Evolutionary conservation across 1,140 invertebrate species (phyloP).

Genomic region (Cyphomyrmex costatus): DNA sequence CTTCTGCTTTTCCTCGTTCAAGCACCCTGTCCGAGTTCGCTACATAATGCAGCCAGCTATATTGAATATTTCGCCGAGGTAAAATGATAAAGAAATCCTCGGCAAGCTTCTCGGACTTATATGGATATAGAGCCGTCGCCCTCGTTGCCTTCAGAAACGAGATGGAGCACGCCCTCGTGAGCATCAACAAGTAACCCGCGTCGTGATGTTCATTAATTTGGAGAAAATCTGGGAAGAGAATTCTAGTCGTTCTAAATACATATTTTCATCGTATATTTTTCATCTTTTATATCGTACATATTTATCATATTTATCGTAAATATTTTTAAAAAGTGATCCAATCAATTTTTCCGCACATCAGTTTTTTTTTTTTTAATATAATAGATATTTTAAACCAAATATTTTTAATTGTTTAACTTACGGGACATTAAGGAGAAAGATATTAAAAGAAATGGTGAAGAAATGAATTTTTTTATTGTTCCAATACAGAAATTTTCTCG

Average conservation of each 20-base stretch:
- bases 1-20: background rate
- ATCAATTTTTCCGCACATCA: background rate
- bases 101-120: slow-evolving; percentile 54
- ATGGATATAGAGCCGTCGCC: slow-evolving; percentile 33
- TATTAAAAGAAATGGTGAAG: background rate
- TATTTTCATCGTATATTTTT: no score
- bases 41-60: slow-evolving; percentile 70
- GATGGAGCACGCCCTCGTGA: background rate
- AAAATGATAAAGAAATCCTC: slow-evolving; percentile 74
- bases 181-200: background rate
- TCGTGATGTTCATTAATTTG: slow-evolving; percentile 14
- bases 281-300: no score
- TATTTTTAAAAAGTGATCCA: background rate
- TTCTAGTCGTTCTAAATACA: background rate
- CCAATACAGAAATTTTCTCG: background rate
- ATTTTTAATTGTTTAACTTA: background rate
- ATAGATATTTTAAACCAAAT: background rate
- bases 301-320: background rate
- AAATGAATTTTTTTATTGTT: slow-evolving; percentile 31
- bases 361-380: no score
- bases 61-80: slow-evolving; percentile 71
- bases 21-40: slow-evolving; percentile 53
- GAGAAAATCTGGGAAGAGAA: background rate
- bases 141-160: background rate
- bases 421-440: background rate